Conservation (phyloP, 2,888 invertebrate genomes). For the Acanthopleura granulata region DNA sequence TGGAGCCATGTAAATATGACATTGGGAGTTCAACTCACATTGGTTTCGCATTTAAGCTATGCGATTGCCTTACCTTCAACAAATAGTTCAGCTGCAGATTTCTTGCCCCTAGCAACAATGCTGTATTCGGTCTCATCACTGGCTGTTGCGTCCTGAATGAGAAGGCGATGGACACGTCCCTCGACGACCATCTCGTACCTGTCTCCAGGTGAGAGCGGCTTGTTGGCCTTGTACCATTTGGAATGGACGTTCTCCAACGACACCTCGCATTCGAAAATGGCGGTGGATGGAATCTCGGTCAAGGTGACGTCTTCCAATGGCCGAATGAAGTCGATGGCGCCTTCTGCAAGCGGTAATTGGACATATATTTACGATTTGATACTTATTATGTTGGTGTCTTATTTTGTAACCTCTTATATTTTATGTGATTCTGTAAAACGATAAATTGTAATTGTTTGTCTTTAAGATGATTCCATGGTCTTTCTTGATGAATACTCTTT, state of each 20-base stretch:
- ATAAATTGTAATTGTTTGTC: no score
- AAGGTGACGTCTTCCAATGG: slow-evolving; percentile 59
- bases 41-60: no score
- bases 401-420: no score
- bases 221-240: slow-evolving; percentile 85
- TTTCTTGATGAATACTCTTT: no score
- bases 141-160: slow-evolving; percentile 52
- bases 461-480: no score
- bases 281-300: slow-evolving; percentile 56
- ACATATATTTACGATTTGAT: no score
- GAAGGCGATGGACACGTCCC: slow-evolving; percentile 58
- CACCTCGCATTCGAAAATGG: slow-evolving; percentile 81
- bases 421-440: no score
- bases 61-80: slow-evolving; percentile 59
- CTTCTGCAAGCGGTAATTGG: slow-evolving; percentile 64
- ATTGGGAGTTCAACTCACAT: no score
- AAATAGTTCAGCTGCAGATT: slow-evolving; percentile 60
- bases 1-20: no score
- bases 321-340: slow-evolving; percentile 60
- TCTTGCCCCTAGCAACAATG: slow-evolving; percentile 56
- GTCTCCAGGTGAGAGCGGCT: slow-evolving; percentile 79
- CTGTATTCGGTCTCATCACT: slow-evolving; percentile 63
- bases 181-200: slow-evolving; percentile 61
- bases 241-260: slow-evolving; percentile 77
- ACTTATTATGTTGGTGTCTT: no score